Conservation (phyloP, 2,113 vertebrate genomes). For the Indicator indicator region DNA sequence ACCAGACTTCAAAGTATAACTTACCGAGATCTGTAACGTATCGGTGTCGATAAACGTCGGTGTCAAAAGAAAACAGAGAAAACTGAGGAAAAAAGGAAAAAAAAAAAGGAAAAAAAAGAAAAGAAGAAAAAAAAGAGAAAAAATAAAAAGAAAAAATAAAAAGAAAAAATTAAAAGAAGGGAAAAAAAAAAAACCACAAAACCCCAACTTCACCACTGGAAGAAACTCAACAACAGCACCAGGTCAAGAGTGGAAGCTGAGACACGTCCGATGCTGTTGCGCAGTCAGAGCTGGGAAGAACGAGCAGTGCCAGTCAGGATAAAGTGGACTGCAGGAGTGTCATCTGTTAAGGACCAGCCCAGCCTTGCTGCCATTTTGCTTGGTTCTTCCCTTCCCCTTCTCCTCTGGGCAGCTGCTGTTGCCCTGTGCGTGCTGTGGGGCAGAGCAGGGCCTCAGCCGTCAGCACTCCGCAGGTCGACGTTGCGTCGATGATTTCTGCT, state of each 20-base stretch:
- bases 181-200: not conserved
- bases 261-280: conserved; percentile 30
- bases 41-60: conserved; percentile 61
- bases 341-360: conserved; percentile 38
- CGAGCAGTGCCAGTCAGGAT: conserved; percentile 4
- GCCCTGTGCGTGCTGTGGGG: conserved; percentile 23
- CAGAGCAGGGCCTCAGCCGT: conserved; percentile 1
- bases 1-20: conserved; percentile 75
- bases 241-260: conserved; percentile 50
- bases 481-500: conserved; percentile 54
- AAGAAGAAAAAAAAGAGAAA: not conserved
- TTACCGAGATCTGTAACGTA: conserved; percentile 62
- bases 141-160: not conserved
- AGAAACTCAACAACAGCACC: conserved; percentile 29
- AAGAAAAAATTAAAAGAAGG: not conserved
- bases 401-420: conserved; percentile 5
- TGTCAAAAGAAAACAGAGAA: not conserved
- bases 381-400: not conserved
- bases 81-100: not conserved
- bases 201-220: conserved; percentile 16
- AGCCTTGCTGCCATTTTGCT: conserved; percentile 12
- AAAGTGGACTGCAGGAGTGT: conserved; percentile 40
- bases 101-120: not conserved
- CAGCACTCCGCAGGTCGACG: conserved; percentile 36
- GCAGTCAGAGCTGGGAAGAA: conserved; percentile 17